phyloP scores from a whole-genome alignment of 2,888 invertebrate species.

The Aleiodes testaceus region DNA sequence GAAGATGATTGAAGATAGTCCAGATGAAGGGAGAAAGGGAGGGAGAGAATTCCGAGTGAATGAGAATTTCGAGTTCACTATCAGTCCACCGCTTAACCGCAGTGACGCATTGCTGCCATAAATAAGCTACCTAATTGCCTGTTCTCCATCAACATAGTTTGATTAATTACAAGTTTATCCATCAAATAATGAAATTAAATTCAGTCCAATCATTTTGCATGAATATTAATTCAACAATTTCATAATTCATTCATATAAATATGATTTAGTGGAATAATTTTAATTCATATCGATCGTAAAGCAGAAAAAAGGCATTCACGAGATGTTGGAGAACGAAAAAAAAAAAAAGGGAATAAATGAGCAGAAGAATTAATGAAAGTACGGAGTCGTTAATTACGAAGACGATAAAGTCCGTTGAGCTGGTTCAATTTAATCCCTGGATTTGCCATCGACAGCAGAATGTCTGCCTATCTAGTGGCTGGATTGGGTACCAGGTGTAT shows the following conservation, averaged over 20 bases:
- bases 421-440: no score
- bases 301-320: no score
- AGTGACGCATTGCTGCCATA: slow-evolving; percentile 44
- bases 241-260: neutral
- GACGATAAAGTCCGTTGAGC: no score
- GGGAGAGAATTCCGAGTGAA: slow-evolving; percentile 3
- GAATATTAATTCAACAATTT: slow-evolving; percentile 5
- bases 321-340: no score
- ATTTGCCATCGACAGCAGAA: no score
- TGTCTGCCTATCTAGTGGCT: no score
- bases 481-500: no score
- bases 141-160: slow-evolving; percentile 46
- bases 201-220: slow-evolving; percentile 42
- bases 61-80: slow-evolving; percentile 12
- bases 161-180: slow-evolving; percentile 45
- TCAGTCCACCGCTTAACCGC: slow-evolving; percentile 43
- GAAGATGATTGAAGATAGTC: slow-evolving; percentile 38
- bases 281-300: no score
- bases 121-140: slow-evolving; percentile 47
- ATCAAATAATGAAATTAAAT: slow-evolving; percentile 44
- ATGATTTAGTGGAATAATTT: no score
- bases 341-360: no score
- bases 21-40: neutral
- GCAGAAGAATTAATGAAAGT: no score
- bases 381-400: no score